Base-by-base conservation (phyloP, 2,113 vertebrate genomes). In the Mormoops blainvillei region DNA sequence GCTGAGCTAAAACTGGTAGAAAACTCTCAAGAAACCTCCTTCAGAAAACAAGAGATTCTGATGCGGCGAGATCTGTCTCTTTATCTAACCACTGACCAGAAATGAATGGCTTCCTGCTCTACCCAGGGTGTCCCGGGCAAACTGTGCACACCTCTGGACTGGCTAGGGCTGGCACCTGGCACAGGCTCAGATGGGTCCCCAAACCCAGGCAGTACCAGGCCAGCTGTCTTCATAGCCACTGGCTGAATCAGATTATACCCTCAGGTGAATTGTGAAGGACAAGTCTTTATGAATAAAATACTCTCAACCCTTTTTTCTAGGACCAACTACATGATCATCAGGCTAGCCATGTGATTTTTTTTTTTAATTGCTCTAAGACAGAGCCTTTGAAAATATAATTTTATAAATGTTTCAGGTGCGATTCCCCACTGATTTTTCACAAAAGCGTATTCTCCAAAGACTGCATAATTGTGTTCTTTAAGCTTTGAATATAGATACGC, bases 401-500 rank as follows among this genome's bases (percentile, higher is more conserved):
- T 63, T 63, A 31, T 18, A 38, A 58, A 48, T 31, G 28, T 81
- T 92, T 87, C 80, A 73, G 28, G 31, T 15, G 7, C 13, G 41
- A 20, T 45, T 76, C 43, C 45, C n/a, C 0, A 5, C 22, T n/a
- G 85, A 43, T 26, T 67, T 87, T 68, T 67, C 18, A n/a, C 68
- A 61, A 77, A 78, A 77, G 63, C 31, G 45, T 52, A 1, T 86
- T 74, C 93, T 77, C 81, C 81, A 85, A 81, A 58, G 45, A 84
- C 33, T 73, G 24, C 10, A 4, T 68, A 14, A 36, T 19, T 91
- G 52, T 68, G 18, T 86, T 77, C 56, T 36, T 89, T 70, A 77
- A 80, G 67, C 31, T 87, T 96, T 92, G 77, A 92, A 94, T 36
- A 61, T 0, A 96, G 87, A 68, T 85, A 50, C 0, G 24, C 15